Percentiles rank a stretch among this genome's conserved stretches.
Conservation (phyloP, 2,888 invertebrate genomes). For the Geophilus truncorum region DNA sequence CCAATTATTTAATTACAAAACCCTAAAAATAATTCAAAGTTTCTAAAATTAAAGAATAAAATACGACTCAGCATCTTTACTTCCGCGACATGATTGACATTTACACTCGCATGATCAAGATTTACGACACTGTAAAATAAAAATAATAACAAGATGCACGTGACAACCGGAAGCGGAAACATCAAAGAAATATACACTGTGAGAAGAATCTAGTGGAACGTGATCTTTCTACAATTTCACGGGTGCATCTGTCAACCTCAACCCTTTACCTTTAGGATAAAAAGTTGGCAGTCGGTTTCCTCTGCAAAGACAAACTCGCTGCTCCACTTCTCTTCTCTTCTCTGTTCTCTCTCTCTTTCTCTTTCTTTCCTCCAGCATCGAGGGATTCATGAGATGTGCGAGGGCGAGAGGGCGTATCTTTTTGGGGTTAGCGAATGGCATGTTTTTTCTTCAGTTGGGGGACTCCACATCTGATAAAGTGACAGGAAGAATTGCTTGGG, state of each 20-base stretch:
- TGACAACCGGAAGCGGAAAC: background rate
- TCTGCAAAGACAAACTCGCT: background rate
- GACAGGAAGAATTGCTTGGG: conserved; percentile 21
- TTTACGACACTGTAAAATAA: background rate
- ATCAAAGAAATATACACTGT: background rate
- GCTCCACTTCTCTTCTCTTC: background rate
- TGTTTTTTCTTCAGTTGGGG: background rate
- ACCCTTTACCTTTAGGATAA: background rate
- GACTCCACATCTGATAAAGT: conserved; percentile 8
- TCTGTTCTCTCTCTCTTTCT: background rate
- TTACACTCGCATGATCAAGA: background rate
- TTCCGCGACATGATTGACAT: no score
- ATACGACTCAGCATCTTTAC: no score
- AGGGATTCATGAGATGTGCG: background rate
- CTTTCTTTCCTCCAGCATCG: background rate
- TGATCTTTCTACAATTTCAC: background rate
- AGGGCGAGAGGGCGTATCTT: conserved; percentile 9
- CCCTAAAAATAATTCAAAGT: no score
- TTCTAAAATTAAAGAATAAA: no score
- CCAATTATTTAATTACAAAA: no score
- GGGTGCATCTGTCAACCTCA: background rate
- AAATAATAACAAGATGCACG: background rate
- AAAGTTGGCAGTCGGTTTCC: background rate
- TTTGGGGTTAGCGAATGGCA: conserved; percentile 1
- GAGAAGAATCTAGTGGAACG: background rate